Conservation (phyloP, 2,797 vertebrate genomes). For the Delichon dasypus region DNA sequence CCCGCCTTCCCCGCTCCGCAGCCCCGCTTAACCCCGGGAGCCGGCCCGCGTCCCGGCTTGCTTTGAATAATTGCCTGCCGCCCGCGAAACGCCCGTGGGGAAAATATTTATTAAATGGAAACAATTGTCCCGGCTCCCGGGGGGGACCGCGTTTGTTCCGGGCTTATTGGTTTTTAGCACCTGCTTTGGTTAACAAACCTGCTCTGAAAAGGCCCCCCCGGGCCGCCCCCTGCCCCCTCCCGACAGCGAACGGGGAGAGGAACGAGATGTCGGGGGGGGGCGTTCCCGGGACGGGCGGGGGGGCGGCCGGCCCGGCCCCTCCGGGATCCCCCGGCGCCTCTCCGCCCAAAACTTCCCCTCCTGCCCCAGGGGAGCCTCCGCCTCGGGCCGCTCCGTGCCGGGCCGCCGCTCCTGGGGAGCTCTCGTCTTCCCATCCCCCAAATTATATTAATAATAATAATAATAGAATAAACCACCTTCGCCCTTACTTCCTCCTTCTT, state of each 20-base stretch:
- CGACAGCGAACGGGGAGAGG: neutral
- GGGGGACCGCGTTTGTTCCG: constrained; percentile 69
- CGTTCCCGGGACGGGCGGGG: neutral
- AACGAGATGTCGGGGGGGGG: neutral
- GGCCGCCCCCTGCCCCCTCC: neutral
- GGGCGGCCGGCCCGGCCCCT: neutral
- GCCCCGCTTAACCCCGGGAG: constrained; percentile 59
- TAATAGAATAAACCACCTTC: neutral
- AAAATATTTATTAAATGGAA: constrained; percentile 87
- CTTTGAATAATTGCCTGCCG: constrained; percentile 84
- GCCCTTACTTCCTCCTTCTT: neutral
- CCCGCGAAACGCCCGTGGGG: constrained; percentile 80
- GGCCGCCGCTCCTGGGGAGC: neutral
- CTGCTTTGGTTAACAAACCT: constrained; percentile 73
- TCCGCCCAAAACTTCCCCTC: neutral
- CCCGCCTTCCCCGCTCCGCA: neutral
- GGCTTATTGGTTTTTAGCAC: constrained; percentile 77
- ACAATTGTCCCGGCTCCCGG: constrained; percentile 79
- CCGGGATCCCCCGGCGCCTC: neutral
- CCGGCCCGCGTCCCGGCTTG: constrained; percentile 68
- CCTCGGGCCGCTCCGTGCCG: neutral
- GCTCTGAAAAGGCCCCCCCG: neutral
- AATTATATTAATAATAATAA: neutral
- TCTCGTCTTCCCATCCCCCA: no score
- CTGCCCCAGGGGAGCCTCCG: neutral